Evolutionary conservation across 2,113 vertebrate species (phyloP), one percentile per base, ranked within the genome.

Genomic region (Phalacrocorax aristotelis): DNA sequence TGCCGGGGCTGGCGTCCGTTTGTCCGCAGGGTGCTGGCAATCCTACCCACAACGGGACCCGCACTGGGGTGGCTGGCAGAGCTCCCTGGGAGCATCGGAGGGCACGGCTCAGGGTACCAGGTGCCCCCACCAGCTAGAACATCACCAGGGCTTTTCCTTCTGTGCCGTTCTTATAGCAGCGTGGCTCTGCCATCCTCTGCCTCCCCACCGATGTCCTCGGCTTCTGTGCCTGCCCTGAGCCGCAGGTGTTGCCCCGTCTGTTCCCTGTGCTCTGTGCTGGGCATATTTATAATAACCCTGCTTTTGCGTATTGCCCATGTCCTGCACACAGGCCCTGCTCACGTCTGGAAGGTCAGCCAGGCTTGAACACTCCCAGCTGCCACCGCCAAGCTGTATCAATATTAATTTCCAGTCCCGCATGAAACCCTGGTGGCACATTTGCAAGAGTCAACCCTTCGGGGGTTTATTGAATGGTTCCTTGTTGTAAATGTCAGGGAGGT

Each of bases 161-260:
- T 11, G 18, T 34, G 44, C 25, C 69, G 55, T 25, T 26, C 64
- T 66, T 10, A 11, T 3, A 27, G 40, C 30, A 2, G 14, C 12
- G 3, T 0, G 5, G 40, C 32, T 55, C 46, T 78, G 26, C 46
- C 52, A 9, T 48, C 46, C 12, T 7, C n/a, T 27, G 51, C 13
- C 13, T 61, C 58, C 51, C 34, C 51, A 11, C 14, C 0, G 1
- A 16, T 2, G 4, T 36, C n/a, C n/a, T 49, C 3, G 3, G 42
- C 55, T 44, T 44, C 42, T n/a, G 36, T 2, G 1, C 23, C 51
- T 13, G 22, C 36, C 51, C 36, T 13, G 57, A 52, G 38, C 70
- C 0, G 2, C 5, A 5, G 32, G 21, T 36, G 38, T 70, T 46
- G 29, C 25, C 3, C 0, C 1, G 15, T 44, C 32, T 0, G 0